A percentile compares a stretch with the other conserved stretches of the same genome.
phyloP scores from a whole-genome alignment of 2,797 vertebrate species.

The Rachycentron canadum region DNA sequence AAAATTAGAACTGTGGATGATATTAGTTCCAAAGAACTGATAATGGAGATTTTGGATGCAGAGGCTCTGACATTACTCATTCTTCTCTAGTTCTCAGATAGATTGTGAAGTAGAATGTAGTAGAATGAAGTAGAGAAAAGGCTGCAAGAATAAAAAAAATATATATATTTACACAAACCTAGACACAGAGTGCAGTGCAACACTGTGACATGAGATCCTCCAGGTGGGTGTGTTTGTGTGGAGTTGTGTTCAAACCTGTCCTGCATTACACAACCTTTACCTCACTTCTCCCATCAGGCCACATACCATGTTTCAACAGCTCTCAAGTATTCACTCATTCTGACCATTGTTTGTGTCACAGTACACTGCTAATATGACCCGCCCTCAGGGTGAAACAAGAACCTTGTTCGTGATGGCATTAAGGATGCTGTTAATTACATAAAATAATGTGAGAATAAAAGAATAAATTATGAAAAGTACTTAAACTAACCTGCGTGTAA shows the following conservation, averaged over 20 bases:
- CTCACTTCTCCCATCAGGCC: conserved; percentile 7
- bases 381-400: neutral
- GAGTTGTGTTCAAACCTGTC: conserved; percentile 63
- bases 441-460: neutral
- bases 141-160: neutral
- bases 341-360: neutral
- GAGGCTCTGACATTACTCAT: neutral
- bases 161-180: neutral
- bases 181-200: neutral
- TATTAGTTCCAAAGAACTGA: neutral
- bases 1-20: neutral
- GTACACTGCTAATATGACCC: neutral
- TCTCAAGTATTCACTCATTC: conserved; percentile 25
- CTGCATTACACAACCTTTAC: conserved; percentile 27
- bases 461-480: neutral
- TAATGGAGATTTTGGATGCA: too few species aligned
- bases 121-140: neutral
- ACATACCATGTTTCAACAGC: conserved; percentile 38
- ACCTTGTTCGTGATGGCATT: neutral
- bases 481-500: neutral
- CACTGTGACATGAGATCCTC: conserved; percentile 7
- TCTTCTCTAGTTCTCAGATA: neutral
- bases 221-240: conserved; percentile 42
- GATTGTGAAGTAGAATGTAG: neutral
- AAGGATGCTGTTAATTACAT: neutral